A percentile compares a stretch with the other conserved stretches of the same genome.
These are phyloP conservation scores for Melieria omissa DNA, from an alignment of 2,888 invertebrate species.

Conservation along the genomic window DNA sequence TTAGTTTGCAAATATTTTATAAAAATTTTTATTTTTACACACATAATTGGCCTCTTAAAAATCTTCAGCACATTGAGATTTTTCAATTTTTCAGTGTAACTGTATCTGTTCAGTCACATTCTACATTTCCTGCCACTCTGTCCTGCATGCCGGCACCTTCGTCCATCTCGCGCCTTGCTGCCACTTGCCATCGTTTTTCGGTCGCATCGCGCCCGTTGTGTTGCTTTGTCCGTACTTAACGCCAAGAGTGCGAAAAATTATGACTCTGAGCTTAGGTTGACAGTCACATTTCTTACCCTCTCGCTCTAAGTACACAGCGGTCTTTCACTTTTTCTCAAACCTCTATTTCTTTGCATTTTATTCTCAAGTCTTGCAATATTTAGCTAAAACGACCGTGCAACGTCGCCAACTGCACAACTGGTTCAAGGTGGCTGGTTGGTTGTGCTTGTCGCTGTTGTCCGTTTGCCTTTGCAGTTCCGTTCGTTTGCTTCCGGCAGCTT, in stretches of 20 bases:
- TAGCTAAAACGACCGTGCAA: conserved; percentile 5
- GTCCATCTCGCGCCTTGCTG: not conserved
- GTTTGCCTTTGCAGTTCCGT: conserved; percentile 10
- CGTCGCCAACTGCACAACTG: conserved; percentile 14
- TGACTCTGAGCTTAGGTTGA: conserved; percentile 35
- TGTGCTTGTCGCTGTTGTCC: not conserved
- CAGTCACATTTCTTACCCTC: conserved; percentile 26
- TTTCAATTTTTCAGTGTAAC: no score
- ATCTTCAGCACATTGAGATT: no score
- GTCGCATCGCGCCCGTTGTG: not conserved
- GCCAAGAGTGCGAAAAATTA: conserved; percentile 30
- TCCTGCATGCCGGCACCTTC: conserved; percentile 10
- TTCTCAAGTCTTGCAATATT: not conserved
- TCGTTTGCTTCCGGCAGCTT: not conserved
- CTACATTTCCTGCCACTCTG: not conserved
- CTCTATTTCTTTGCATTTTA: not conserved
- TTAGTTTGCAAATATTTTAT: no score
- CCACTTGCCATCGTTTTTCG: not conserved
- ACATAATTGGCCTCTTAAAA: no score
- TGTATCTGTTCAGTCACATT: no score
- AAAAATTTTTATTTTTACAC: no score
- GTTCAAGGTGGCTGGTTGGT: conserved; percentile 30
- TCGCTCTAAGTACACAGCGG: not conserved
- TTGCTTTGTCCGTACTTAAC: conserved; percentile 5
- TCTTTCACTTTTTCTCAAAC: conserved; percentile 18